Conservation (phyloP, 1,140 invertebrate genomes). For the Leptinotarsa lineolata region DNA sequence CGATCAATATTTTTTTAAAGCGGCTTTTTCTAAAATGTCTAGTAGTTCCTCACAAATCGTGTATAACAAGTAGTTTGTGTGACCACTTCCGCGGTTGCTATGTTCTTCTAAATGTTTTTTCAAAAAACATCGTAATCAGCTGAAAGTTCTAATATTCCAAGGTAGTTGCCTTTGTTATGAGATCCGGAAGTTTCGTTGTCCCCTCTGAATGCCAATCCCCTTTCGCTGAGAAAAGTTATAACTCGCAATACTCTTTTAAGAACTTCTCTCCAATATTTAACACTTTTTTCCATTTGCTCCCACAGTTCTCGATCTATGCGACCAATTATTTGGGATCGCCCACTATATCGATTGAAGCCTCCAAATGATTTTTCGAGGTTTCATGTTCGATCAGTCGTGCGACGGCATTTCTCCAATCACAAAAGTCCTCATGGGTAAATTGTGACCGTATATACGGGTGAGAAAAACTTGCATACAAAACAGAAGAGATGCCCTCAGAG, state of each 20-base stretch:
- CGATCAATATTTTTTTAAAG: no score
- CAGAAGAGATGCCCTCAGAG: no score
- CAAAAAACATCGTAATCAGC: constrained; percentile 31
- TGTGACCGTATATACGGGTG: no score
- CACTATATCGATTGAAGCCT: constrained; percentile 6
- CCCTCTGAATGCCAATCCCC: constrained; percentile 45
- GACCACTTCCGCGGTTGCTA: neutral
- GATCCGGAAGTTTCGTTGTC: constrained; percentile 43
- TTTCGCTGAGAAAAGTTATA: constrained; percentile 34
- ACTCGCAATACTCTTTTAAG: constrained; percentile 40
- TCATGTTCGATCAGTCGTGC: constrained; percentile 9
- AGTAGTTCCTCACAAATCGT: constrained; percentile 39
- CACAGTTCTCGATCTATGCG: neutral
- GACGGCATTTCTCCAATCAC: neutral
- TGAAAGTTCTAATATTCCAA: constrained; percentile 43
- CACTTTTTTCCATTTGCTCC: neutral
- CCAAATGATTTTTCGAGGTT: neutral
- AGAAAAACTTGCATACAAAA: no score
- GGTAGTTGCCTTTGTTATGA: constrained; percentile 45
- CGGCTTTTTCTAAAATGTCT: neutral
- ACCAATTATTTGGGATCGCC: neutral
- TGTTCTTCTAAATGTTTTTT: neutral
- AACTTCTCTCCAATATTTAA: constrained; percentile 44
- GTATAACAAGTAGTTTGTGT: constrained; percentile 34
- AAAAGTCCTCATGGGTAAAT: neutral